Evolutionary conservation across 2,888 invertebrate genomes (phyloP).

Genomic region (Apodemia mormo): DNA sequence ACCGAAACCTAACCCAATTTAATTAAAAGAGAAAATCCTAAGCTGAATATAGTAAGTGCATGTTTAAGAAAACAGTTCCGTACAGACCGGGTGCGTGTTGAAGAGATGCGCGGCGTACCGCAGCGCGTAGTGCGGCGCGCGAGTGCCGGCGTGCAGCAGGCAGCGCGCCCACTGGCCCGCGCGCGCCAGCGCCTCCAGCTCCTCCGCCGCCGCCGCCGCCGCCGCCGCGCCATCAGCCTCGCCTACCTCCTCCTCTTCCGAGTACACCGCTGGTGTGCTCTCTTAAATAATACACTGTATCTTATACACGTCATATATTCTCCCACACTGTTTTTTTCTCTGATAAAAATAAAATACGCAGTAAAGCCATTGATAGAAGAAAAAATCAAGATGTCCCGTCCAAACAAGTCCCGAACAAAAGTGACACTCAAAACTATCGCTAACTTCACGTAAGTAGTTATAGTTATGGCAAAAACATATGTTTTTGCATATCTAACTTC

Average conservation of each 20-base stretch:
- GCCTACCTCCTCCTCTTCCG: conserved; percentile 46
- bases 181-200: conserved; percentile 66
- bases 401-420: no score
- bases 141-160: conserved; percentile 62
- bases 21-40: not conserved
- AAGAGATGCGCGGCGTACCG: conserved; percentile 67
- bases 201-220: conserved; percentile 42
- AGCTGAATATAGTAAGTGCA: not conserved
- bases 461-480: no score
- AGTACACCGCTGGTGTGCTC: conserved; percentile 50
- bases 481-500: no score
- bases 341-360: no score
- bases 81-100: conserved; percentile 60
- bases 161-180: conserved; percentile 75
- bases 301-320: no score
- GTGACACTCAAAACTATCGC: no score
- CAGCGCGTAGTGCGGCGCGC: conserved; percentile 69
- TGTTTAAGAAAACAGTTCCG: not conserved
- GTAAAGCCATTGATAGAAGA: no score
- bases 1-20: no score
- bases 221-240: conserved; percentile 21
- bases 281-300: not conserved
- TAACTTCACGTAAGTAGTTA: no score
- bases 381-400: no score
- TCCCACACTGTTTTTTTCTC: no score